Base-by-base conservation (phyloP, 2,797 vertebrate species). In the Synanceia verrucosa region DNA sequence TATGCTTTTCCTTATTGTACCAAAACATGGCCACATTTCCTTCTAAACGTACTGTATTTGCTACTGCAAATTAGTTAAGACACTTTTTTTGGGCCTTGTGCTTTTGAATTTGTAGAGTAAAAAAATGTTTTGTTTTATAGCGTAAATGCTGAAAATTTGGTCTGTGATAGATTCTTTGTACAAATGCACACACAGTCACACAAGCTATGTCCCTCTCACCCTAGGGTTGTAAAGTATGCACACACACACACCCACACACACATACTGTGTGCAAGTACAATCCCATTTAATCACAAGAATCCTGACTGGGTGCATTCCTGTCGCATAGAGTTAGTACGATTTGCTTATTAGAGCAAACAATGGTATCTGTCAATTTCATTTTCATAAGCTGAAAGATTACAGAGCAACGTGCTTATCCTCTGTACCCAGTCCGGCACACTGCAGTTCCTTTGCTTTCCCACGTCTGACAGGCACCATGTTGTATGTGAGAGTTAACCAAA, bases 291-390 rank as follows among this genome's bases (percentile, higher is more conserved):
- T 82, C 78, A 78, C 78, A 86, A 79, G 84, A 87, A 88, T 85
- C 87, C 86, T 76, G 87, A 88, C 78, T 66, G 82, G 83, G 70
- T 79, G 70, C 82, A 88, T 92, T 90, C 89, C 85, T 90, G 80
- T 70, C 73, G 18, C 75, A 58, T 53, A 60, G 66, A 19, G 71
- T 84, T 73, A 66, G 81, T 48, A 63, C 24, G 6, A 83, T 88
- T 84, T 87, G 79, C 81, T 84, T 83, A 89, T 76, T 82, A 82
- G 78, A 90, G 81, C 86, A 87, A 86, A 89, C 81, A 84, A 82
- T 78, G 64, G 67, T 86, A 67, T 74, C 82, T 87, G 84, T 90
- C 82, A 76, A 86, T 90, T 84, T 91, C 34, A 89, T 89, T 86
- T 91, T 89, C 84, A 83, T 84, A 74, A 87, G 83, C 73, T 73